Conservation (phyloP, 1,140 invertebrate species). For the Argopecten irradians region DNA sequence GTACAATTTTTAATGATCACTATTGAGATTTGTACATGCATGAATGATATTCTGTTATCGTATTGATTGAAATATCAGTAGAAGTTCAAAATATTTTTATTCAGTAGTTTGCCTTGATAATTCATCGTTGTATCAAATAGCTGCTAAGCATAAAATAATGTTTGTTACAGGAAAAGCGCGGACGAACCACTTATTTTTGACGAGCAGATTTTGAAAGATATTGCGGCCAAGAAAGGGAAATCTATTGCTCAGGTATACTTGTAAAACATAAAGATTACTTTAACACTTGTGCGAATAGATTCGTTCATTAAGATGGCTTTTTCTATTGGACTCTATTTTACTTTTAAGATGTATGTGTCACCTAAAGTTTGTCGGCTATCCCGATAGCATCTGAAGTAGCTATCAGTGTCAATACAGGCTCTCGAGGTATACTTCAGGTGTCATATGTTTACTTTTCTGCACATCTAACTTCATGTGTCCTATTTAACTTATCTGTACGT, state of each 20-base stretch:
- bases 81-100: background rate
- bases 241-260: conserved; percentile 84
- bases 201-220: conserved; percentile 83
- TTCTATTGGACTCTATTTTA: conserved; percentile 72
- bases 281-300: conserved; percentile 80
- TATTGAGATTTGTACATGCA: background rate
- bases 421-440: too few species aligned
- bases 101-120: background rate
- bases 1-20: background rate
- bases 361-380: conserved; percentile 86
- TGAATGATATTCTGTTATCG: background rate
- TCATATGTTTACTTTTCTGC: too few species aligned
- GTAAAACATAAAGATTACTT: conserved; percentile 78
- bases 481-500: too few species aligned
- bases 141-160: background rate
- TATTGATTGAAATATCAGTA: background rate
- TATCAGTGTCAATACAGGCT: too few species aligned
- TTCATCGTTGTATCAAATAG: too few species aligned
- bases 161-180: conserved; percentile 24
- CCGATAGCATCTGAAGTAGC: conserved; percentile 90
- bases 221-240: conserved; percentile 84
- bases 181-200: conserved; percentile 78
- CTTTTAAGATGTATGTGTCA: conserved; percentile 86
- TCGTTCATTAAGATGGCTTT: background rate
- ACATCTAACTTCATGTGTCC: too few species aligned